phyloP scores from a whole-genome alignment of 2,113 vertebrate species.

The Alouatta palliata region DNA sequence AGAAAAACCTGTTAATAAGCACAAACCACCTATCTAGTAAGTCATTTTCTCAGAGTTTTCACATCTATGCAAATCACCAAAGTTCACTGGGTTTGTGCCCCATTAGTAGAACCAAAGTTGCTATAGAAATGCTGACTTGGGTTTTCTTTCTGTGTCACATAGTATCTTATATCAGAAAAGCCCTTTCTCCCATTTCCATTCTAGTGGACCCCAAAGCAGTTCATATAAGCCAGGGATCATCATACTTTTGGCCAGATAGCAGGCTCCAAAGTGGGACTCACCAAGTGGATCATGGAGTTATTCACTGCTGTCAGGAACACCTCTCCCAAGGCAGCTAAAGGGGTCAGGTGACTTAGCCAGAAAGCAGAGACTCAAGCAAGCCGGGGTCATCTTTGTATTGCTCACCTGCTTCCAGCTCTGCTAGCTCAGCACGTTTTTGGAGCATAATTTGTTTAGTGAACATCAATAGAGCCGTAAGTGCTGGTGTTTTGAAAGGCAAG shows the following conservation, averaged over 20 bases:
- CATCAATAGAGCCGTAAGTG: neutral
- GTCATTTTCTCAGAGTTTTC: conserved; percentile 13
- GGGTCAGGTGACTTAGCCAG: neutral
- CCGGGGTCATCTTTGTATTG: neutral
- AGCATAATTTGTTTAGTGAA: neutral
- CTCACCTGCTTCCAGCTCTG: neutral
- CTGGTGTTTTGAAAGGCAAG: neutral
- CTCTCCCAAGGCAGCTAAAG: neutral
- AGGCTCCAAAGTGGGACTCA: neutral
- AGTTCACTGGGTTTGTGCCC: neutral
- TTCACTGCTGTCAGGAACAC: neutral
- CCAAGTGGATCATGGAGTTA: neutral
- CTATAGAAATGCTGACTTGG: neutral
- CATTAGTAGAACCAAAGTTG: neutral
- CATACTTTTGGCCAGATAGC: neutral
- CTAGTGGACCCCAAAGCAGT: neutral
- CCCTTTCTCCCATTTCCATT: neutral
- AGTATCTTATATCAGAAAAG: neutral
- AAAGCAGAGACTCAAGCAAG: neutral
- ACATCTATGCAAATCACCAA: neutral
- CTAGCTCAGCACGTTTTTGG: neutral
- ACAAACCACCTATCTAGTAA: neutral
- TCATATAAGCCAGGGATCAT: neutral
- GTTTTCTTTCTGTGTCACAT: neutral
- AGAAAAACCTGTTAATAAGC: neutral